phyloP scores from a whole-genome alignment of 2,888 invertebrate species.

The Cryptus armator region DNA sequence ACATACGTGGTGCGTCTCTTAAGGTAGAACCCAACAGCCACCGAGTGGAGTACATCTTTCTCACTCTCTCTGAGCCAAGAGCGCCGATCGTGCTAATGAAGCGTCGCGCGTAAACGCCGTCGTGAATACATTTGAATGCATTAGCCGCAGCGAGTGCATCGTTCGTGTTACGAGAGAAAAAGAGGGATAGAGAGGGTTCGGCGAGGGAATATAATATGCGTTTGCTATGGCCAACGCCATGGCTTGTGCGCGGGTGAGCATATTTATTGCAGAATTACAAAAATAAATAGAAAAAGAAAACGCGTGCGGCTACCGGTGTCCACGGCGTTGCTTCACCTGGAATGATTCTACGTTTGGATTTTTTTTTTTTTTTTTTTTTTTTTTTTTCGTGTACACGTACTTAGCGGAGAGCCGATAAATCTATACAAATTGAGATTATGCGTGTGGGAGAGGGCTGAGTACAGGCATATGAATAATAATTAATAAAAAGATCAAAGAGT shows the following conservation, averaged over 20 bases:
- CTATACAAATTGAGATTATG: not conserved
- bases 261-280: slow-evolving; percentile 16
- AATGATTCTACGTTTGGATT: not conserved
- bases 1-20: not conserved
- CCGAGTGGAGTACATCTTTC: not conserved
- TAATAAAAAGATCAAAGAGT: not conserved
- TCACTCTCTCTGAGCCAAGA: slow-evolving; percentile 13
- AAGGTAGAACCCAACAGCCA: not conserved
- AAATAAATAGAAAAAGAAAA: slow-evolving; percentile 20
- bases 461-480: not conserved
- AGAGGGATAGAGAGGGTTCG: slow-evolving; percentile 9
- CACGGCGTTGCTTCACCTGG: not conserved
- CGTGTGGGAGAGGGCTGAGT: not conserved
- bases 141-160: slow-evolving; percentile 70
- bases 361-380: slow-evolving; percentile 1
- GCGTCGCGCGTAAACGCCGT: slow-evolving; percentile 78
- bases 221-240: slow-evolving; percentile 11
- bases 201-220: slow-evolving; percentile 26
- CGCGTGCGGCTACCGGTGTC: slow-evolving; percentile 11
- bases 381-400: not conserved
- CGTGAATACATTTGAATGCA: slow-evolving; percentile 81
- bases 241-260: slow-evolving; percentile 1
- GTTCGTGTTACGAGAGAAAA: slow-evolving; percentile 48
- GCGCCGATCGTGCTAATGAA: slow-evolving; percentile 78
- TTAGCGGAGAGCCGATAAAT: not conserved